Evolutionary conservation across 2,888 invertebrate genomes (phyloP), one percentile per base, ranked within the genome.

Genomic region (Choristoneura rosaceana): DNA sequence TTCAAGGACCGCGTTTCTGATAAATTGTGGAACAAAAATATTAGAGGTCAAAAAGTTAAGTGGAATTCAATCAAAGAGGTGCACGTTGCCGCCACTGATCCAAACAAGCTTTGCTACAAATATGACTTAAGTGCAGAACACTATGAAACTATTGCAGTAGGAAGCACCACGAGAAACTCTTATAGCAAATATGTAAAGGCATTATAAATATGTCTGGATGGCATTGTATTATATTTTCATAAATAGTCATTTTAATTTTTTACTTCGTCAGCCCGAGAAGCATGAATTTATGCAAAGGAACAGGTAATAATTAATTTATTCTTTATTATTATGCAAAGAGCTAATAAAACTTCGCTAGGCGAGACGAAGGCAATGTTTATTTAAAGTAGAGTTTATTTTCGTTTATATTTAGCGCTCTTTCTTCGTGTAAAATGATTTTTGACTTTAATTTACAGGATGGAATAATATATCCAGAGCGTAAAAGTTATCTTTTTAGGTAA

Each of bases 281-380:
- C 25, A 55, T 55, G 55, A 55, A 55, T 55, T 55, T 55, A 55
- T 55, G 55, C 55, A 55, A 55, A 55, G 25, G 55, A 55, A 55
- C 55, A 55, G 55, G 55, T 55, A 55, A 55, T 55, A 55, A 55
- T 55, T 25, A 25, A 55, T 55, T 55, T 55, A 55, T 55, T 55
- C 55, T 55, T 55, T 55, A 55, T 55, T 55, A 55, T 55, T 55
- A 55, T 55, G 55, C 55, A 55, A 55, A 55, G 55, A 55, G 55
- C 25, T n/a, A 25, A 55, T 55, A 55, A 55, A 55, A 55, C 55
- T 55, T 55, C 25, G 25, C 55, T 25, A 12, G 55, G 25, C 25
- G 55, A 55, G 25, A 55, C 55, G 55, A 55, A 55, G 55, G 10
- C 25, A 55, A 55, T 55, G 55, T 55, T 55, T 55, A 55, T 55